Conservation (phyloP, 2,797 vertebrate species). For the Bradypodion ventrale region DNA sequence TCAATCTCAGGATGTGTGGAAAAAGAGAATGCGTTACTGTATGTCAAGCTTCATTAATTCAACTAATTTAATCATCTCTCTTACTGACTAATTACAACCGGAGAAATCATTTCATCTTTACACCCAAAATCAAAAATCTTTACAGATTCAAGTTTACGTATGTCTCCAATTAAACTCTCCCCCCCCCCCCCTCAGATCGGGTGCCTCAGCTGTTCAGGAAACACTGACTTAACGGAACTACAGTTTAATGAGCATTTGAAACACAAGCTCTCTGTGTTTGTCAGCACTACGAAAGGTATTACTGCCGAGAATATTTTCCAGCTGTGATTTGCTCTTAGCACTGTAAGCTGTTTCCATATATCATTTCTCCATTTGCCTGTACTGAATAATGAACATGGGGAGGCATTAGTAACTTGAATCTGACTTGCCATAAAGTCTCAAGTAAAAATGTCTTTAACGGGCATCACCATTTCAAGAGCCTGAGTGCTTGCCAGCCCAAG, state of each 20-base stretch:
- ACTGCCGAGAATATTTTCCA: slow-evolving; percentile 29
- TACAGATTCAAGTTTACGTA: neutral
- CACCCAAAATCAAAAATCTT: neutral
- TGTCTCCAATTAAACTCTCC: neutral
- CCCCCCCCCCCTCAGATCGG: too few species aligned
- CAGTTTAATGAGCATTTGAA: slow-evolving; percentile 33
- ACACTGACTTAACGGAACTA: slow-evolving; percentile 23
- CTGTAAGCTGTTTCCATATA: slow-evolving; percentile 21
- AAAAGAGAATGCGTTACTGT: neutral
- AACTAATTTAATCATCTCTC: slow-evolving; percentile 3
- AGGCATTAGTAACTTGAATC: slow-evolving; percentile 14
- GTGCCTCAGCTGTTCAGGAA: slow-evolving; percentile 13
- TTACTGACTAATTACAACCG: slow-evolving; percentile 3
- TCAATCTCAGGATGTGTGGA: neutral
- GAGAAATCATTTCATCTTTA: neutral
- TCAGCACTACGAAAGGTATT: slow-evolving; percentile 31
- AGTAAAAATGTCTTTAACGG: neutral
- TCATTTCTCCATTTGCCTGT: slow-evolving; percentile 6
- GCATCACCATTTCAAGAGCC: neutral
- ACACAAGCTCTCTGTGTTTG: slow-evolving; percentile 25
- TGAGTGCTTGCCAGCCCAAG: neutral
- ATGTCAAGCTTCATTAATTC: neutral
- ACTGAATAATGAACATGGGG: slow-evolving; percentile 12
- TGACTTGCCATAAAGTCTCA: neutral
- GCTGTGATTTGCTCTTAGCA: slow-evolving; percentile 31